Conservation (phyloP, 64 coral and sea anemone species). For the Anthopleura sola region DNA sequence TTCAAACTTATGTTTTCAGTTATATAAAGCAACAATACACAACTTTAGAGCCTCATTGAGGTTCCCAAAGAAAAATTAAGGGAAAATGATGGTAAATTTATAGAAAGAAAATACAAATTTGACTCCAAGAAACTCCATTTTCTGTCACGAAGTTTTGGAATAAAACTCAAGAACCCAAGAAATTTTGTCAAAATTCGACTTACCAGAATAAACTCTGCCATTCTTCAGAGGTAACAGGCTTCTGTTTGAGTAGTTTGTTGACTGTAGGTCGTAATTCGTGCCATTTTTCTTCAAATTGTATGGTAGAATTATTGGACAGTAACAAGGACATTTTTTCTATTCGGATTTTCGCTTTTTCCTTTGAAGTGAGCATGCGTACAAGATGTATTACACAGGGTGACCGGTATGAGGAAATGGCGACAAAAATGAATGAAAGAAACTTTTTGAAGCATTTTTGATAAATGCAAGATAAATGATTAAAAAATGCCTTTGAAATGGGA, state of each 20-base stretch:
- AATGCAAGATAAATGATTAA: no score
- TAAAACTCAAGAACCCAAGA: background rate
- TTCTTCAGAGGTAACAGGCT: conserved; percentile 71
- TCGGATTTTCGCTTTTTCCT: background rate
- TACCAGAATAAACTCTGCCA: conserved; percentile 94
- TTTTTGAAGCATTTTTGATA: no score
- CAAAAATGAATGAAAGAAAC: no score
- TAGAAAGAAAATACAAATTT: no score
- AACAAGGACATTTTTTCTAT: conserved; percentile 63
- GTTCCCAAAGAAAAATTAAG: no score
- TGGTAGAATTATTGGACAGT: conserved; percentile 66
- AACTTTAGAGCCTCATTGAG: no score
- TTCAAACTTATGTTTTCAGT: no score
- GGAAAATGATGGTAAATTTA: no score
- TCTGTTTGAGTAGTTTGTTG: conserved; percentile 84
- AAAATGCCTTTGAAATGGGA: no score
- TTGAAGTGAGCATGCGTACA: background rate
- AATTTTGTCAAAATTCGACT: background rate
- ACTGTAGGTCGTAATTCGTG: conserved; percentile 82
- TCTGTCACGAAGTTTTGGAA: background rate
- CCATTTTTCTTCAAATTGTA: conserved; percentile 97
- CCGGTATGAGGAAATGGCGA: background rate
- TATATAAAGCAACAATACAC: no score
- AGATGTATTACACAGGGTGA: background rate
- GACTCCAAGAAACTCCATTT: background rate